phyloP scores from a whole-genome alignment of 1,140 invertebrate species.

The Apis dorsata region DNA sequence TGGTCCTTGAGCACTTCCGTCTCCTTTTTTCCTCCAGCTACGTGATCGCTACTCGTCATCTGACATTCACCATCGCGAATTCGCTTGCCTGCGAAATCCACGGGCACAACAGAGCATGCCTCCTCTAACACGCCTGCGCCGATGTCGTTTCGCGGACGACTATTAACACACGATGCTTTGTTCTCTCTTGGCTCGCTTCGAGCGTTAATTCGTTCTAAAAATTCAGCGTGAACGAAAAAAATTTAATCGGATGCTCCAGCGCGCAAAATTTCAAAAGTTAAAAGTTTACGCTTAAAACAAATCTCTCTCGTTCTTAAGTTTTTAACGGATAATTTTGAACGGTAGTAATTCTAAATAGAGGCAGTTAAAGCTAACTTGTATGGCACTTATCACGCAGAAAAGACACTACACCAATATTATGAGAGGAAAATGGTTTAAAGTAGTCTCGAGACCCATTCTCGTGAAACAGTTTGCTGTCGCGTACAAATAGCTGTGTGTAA shows the following conservation, averaged over 20 bases:
- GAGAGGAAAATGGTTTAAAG: conserved; percentile 23
- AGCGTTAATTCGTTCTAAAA: no score
- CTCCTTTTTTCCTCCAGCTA: conserved; percentile 14
- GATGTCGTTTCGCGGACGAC: no score
- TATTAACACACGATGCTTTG: no score
- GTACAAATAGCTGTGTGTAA: not conserved
- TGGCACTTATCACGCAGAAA: not conserved
- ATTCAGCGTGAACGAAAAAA: no score
- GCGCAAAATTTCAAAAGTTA: no score
- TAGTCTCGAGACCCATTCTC: conserved; percentile 9
- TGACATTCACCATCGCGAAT: conserved; percentile 38
- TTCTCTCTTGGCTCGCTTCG: no score
- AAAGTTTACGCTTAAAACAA: no score
- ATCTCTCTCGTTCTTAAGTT: no score
- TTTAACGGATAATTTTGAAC: not conserved
- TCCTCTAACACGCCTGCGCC: not conserved
- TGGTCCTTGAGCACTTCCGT: conserved; percentile 30
- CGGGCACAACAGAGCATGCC: not conserved
- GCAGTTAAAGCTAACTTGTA: not conserved
- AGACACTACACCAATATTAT: no score
- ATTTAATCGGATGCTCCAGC: no score
- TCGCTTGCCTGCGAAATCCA: conserved; percentile 1
- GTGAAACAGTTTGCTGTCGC: conserved; percentile 21
- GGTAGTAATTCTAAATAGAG: not conserved
- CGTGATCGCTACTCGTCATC: conserved; percentile 11